phyloP scores from a whole-genome alignment of 2,888 invertebrate species.

The Enchytraeus crypticus region DNA sequence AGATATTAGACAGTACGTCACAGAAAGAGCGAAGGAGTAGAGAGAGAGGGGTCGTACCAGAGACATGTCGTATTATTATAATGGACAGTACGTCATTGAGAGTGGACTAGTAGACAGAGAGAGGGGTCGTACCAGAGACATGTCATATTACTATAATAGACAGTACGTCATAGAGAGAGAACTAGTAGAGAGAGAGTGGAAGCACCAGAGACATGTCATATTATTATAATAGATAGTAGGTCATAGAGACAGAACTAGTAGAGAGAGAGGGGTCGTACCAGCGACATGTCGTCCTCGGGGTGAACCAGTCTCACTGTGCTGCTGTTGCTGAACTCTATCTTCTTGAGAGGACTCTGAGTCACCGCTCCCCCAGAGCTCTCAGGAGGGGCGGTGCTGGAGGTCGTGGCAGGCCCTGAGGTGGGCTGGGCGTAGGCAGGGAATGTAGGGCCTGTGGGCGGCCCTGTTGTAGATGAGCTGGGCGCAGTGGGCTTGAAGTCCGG shows the following conservation, averaged over 20 bases:
- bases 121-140: slow-evolving; percentile 46
- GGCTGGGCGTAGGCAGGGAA: slow-evolving; percentile 36
- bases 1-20: too few relatives aligned
- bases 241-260: too few relatives aligned
- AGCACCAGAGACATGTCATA: slow-evolving; percentile 46
- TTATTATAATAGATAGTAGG: too few relatives aligned
- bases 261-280: too few relatives aligned
- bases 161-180: too few relatives aligned
- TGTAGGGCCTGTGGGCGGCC: slow-evolving; percentile 33
- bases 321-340: slow-evolving; percentile 45
- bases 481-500: slow-evolving; percentile 31
- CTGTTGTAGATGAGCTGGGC: neutral
- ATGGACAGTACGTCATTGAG: too few relatives aligned
- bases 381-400: slow-evolving; percentile 30
- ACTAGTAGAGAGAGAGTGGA: too few relatives aligned
- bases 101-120: too few relatives aligned
- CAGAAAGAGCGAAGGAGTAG: too few relatives aligned
- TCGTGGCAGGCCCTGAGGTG: slow-evolving; percentile 17
- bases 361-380: slow-evolving; percentile 35
- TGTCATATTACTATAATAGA: too few relatives aligned
- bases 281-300: slow-evolving; percentile 45
- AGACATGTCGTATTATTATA: slow-evolving; percentile 45
- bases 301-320: slow-evolving; percentile 46
- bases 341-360: slow-evolving; percentile 43
- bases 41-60: too few relatives aligned